A percentile compares a stretch with the other conserved stretches of the same genome.
These are phyloP conservation scores for Polyommatus iphigenia DNA, from an alignment of 2,888 invertebrate genomes.

Conservation along the genomic window DNA sequence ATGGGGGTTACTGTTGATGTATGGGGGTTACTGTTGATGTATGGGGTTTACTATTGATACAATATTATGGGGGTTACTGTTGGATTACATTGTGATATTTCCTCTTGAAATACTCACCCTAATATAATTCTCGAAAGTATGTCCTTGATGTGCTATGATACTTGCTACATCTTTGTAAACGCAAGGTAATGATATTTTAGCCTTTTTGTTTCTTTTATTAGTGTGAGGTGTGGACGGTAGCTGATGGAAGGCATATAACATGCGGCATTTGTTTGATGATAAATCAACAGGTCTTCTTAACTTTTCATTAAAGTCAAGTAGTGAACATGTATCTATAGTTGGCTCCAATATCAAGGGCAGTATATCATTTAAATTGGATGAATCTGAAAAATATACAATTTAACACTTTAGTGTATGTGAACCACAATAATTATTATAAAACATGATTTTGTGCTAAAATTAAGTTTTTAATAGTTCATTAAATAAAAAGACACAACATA, in stretches of 20 bases:
- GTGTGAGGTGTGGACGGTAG: slow-evolving; percentile 48
- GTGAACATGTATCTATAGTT: slow-evolving; percentile 49
- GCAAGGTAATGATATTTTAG: slow-evolving; percentile 45
- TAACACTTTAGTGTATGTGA: neutral
- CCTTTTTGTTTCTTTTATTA: slow-evolving; percentile 38
- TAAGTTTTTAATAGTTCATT: neutral
- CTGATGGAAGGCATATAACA: slow-evolving; percentile 61
- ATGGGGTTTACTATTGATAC: no score
- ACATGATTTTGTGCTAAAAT: no score
- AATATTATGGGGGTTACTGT: no score
- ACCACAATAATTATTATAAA: neutral
- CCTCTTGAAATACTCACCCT: slow-evolving; percentile 51
- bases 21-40: no score
- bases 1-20: no score
- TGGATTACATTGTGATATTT: neutral
- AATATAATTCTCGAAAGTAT: slow-evolving; percentile 45
- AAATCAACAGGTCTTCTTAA: slow-evolving; percentile 53
- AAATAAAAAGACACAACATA: slow-evolving; percentile 25
- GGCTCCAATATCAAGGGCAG: slow-evolving; percentile 57
- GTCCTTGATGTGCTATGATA: slow-evolving; percentile 47
- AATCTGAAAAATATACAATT: slow-evolving; percentile 51
- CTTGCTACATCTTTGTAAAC: slow-evolving; percentile 56
- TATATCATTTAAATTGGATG: slow-evolving; percentile 46
- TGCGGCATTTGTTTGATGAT: slow-evolving; percentile 54
- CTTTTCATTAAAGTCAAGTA: slow-evolving; percentile 64